phyloP scores from a whole-genome alignment of 2,113 vertebrate genomes.

The Cyphomyrus plagiostoma region DNA sequence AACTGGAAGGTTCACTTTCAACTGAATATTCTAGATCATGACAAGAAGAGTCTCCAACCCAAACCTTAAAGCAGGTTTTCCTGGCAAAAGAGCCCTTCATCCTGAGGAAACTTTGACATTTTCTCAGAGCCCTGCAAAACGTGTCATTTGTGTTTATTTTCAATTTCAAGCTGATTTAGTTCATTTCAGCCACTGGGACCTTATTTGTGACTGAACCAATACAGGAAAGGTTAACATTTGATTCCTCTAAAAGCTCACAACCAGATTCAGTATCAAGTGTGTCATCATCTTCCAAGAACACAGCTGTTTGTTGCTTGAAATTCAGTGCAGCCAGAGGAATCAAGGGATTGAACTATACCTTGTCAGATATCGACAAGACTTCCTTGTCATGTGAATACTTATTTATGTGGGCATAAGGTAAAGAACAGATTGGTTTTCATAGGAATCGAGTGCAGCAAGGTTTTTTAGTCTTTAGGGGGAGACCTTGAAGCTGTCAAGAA shows the following conservation, averaged over 20 bases:
- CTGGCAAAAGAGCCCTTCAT: slow-evolving; percentile 42
- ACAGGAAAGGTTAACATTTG: neutral
- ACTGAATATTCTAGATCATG: slow-evolving; percentile 41
- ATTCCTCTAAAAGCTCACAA: neutral
- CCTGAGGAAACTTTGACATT: slow-evolving; percentile 27
- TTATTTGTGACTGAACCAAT: slow-evolving; percentile 2
- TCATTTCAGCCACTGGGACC: neutral
- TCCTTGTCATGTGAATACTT: slow-evolving; percentile 23
- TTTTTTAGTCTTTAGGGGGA: slow-evolving; percentile 24
- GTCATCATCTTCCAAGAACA: slow-evolving; percentile 19
- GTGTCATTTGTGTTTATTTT: neutral
- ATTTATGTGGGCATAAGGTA: slow-evolving; percentile 30
- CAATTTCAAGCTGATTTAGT: neutral
- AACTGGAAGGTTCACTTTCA: slow-evolving; percentile 40
- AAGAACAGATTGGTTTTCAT: slow-evolving; percentile 33
- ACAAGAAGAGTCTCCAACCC: slow-evolving; percentile 49
- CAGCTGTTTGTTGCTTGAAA: slow-evolving; percentile 24
- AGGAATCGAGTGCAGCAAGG: slow-evolving; percentile 13
- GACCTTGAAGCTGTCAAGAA: slow-evolving; percentile 38
- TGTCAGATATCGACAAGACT: slow-evolving; percentile 7
- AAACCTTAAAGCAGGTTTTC: slow-evolving; percentile 25
- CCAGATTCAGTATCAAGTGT: neutral
- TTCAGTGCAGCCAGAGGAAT: slow-evolving; percentile 28
- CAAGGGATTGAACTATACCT: slow-evolving; percentile 28
- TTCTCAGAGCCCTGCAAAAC: slow-evolving; percentile 25